Percentiles rank a stretch among this genome's conserved stretches.
phyloP scores from a whole-genome alignment of 2,888 invertebrate genomes.

The Dichetophora obliterata region DNA sequence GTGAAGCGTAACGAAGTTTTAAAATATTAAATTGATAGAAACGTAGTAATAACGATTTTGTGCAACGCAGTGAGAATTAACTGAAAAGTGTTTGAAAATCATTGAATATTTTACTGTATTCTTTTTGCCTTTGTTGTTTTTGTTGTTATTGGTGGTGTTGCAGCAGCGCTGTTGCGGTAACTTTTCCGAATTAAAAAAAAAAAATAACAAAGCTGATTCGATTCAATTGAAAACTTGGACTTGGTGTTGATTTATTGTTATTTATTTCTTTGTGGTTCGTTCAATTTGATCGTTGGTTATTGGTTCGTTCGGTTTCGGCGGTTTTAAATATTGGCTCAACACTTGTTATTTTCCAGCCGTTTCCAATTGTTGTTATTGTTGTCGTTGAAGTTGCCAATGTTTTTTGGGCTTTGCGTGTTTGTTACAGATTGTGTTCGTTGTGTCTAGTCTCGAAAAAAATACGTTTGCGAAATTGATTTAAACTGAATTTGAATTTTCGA shows the following conservation, averaged over 20 bases:
- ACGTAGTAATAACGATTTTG: conserved; percentile 32
- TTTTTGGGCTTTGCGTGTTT: conserved; percentile 11
- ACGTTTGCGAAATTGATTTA: neutral
- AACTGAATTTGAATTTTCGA: conserved; percentile 20
- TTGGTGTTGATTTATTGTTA: conserved; percentile 16
- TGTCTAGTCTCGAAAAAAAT: neutral
- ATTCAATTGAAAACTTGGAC: conserved; percentile 8
- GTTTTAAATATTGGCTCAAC: conserved; percentile 13
- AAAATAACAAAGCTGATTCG: neutral
- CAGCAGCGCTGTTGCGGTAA: neutral
- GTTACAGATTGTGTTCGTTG: no score
- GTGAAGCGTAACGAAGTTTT: neutral
- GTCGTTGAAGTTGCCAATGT: neutral
- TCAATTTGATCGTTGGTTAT: neutral
- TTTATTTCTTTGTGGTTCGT: conserved; percentile 9
- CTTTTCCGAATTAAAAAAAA: neutral
- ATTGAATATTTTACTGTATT: neutral
- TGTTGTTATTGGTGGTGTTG: neutral
- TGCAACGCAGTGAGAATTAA: conserved; percentile 41
- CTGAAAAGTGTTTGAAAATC: conserved; percentile 18
- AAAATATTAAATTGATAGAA: neutral
- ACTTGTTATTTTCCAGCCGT: neutral
- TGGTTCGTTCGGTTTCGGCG: conserved; percentile 21
- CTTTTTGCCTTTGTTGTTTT: neutral
- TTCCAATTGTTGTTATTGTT: conserved; percentile 11